Evolutionary conservation across 2,888 invertebrate genomes (phyloP), one percentile per base, ranked within the genome.

Genomic region (Nemotelus pantherinus): DNA sequence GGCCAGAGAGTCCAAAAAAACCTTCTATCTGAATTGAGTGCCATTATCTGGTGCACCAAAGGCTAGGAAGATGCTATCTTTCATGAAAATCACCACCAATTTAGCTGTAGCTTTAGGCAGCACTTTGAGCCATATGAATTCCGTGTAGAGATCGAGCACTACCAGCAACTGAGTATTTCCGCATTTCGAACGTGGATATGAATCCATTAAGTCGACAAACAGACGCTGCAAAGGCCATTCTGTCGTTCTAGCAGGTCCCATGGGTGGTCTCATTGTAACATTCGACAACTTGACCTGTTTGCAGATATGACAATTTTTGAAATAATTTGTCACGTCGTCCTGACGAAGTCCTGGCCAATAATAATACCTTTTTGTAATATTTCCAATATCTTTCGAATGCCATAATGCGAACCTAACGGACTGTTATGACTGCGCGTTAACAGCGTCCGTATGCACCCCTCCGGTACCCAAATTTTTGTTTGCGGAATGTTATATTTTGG

Each of bases 31-130:
- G 25, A 68, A 50, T 25, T 68, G 50, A 2, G 50, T 43, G 4
- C 70, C 55, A 41, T 55, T 53, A 41, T 70, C 55, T 7, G 70
- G 70, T 39, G 50, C 68, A 48, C 68, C 53, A 68, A 48, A 68
- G 4, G 68, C 50, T 4, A 45, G 5, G 25, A 68, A 68, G 39
- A 68, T 68, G 25, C n/a, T 25, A 25, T 25, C 25, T 25, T 25
- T 25, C 25, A 25, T 25, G 25, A 25, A 25, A 25, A 25, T 25
- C 25, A 25, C 25, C 25, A 25, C 25, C 25, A 25, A 25, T 25
- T 25, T 25, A 25, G 25, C 25, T 25, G 68, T 68, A n/a, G 48
- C 68, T 7, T 50, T 48, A 3, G 48, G 48, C 48, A 68, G 48
- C 5, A 25, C 3, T 48, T 48, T 68, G 5, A 68, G 7, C 68